Evolutionary conservation across 2,113 vertebrate genomes (phyloP), one percentile per base, ranked within the genome.

Genomic region (Bubo bubo): DNA sequence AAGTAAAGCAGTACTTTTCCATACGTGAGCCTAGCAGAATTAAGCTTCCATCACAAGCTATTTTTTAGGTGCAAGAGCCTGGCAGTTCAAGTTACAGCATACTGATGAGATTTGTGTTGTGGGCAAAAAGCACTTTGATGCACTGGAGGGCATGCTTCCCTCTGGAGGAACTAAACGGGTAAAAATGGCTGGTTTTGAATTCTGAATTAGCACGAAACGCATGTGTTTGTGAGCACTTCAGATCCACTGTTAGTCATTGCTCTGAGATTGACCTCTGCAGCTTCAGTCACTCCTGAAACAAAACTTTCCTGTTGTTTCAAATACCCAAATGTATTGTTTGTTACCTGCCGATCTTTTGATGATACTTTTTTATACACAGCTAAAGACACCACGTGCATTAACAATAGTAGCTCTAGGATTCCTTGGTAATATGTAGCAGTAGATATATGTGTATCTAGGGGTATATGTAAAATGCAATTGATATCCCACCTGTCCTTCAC

Each of bases 1-100:
- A 95, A 93, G 95, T 94, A 96, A 96, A 95, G 94, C 86, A 96
- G 96, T 96, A 97, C 83, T 98, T 97, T 98, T 97, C 96, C 95
- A 88, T 94, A 94, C 93, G 39, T 87, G 89, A 95, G 89, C 81
- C 59, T 24, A 32, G 64, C 85, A 93, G 95, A 94, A 93, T 63
- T 93, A 79, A 90, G 80, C 94, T 94, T 75, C 95, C 63, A 77
- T 93, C 94, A 79, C 63, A 73, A 93, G 92, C 87, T 67, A 88
- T 67, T 87, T 96, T 91, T 95, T 96, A 95, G 92, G 90, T 95
- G 85, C 93, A 86, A 67, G 90, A 90, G 87, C 76, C 49, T 85
- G 88, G 91, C 90, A 96, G 94, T 97, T 97, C 91, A 86, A 96
- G 93, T 97, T 97, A 83, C 91, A 96, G 95, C 95, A 96, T 96